Evolutionary conservation across 2,113 vertebrate species (phyloP).

Genomic region (Petroica traversi): DNA sequence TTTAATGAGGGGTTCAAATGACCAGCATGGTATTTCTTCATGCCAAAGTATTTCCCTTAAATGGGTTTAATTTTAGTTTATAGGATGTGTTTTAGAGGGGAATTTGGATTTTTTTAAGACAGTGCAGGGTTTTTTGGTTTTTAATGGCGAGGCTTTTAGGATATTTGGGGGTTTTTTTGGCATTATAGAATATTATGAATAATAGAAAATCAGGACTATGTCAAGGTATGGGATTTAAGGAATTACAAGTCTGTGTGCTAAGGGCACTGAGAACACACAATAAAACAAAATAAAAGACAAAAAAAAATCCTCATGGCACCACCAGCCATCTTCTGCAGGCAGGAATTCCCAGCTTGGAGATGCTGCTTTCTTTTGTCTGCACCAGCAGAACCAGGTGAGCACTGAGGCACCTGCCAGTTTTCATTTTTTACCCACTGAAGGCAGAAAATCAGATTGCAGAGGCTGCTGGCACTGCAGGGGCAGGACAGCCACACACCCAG

Average conservation of each 20-base stretch:
- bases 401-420: neutral
- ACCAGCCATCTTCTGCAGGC: neutral
- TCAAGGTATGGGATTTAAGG: neutral
- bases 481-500: rapidly evolving
- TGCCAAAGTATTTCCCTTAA: neutral
- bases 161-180: neutral
- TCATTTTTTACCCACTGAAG: neutral
- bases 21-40: neutral
- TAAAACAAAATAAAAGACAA: neutral
- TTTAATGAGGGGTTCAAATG: neutral
- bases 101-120: neutral
- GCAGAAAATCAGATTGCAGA: neutral
- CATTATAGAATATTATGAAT: neutral
- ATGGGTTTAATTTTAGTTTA: neutral
- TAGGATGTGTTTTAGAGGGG: neutral
- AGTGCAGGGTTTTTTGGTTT: neutral
- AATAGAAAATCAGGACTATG: neutral
- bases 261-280: neutral
- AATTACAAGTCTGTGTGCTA: neutral
- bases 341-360: neutral
- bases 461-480: neutral
- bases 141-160: neutral
- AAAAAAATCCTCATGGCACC: neutral
- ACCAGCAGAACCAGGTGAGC: neutral
- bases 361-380: neutral